Evolutionary conservation across 2,113 vertebrate species (phyloP).

Genomic region (Sphyrna mokarran): DNA sequence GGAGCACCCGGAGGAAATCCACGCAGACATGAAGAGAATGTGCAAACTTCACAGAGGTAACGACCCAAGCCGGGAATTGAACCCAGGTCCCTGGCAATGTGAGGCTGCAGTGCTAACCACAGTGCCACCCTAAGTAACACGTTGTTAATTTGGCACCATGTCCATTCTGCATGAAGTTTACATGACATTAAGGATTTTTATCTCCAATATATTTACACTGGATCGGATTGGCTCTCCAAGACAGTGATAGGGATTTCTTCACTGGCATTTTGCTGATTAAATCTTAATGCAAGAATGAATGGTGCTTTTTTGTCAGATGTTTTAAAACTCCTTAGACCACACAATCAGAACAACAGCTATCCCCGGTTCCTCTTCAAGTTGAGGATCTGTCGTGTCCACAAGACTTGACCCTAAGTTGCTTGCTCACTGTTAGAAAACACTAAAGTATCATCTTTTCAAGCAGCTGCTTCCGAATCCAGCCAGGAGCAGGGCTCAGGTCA

Average conservation of each 20-base stretch:
- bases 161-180: not conserved
- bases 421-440: not conserved
- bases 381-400: not conserved
- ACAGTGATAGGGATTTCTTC: not conserved
- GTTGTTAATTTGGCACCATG: not conserved
- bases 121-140: not conserved
- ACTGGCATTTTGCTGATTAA: not conserved
- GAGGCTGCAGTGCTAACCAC: too few species aligned
- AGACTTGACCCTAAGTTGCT: not conserved
- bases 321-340: not conserved
- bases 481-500: not conserved
- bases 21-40: too few species aligned
- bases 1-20: too few species aligned
- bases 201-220: too few species aligned
- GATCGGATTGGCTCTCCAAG: not conserved
- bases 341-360: not conserved
- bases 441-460: not conserved
- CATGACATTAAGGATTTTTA: not conserved
- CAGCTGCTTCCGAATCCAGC: slow-evolving; percentile 12
- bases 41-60: too few species aligned
- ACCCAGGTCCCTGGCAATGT: too few species aligned
- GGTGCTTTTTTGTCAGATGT: not conserved
- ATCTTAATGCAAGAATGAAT: not conserved
- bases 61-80: too few species aligned
- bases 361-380: not conserved